A percentile compares a stretch with the other conserved stretches of the same genome.
phyloP scores from a whole-genome alignment of 1,140 invertebrate species.

The Drosophila fuyamai region DNA sequence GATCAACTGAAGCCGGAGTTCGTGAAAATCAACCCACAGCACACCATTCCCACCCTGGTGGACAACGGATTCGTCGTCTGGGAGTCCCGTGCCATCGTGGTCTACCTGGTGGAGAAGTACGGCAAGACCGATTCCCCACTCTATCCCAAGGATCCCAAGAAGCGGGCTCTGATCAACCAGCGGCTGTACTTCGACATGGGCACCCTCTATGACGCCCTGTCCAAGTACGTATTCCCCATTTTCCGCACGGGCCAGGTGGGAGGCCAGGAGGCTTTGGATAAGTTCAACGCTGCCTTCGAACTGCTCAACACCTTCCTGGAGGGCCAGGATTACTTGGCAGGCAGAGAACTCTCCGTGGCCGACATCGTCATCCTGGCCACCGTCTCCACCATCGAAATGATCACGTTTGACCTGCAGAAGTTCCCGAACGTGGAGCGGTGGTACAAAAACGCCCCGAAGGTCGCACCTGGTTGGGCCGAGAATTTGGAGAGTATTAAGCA shows the following conservation, averaged over 20 bases:
- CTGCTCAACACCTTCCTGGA: slow-evolving; percentile 89
- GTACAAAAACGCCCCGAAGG: slow-evolving; percentile 88
- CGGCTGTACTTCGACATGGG: slow-evolving; percentile 90
- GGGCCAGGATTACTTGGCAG: slow-evolving; percentile 87
- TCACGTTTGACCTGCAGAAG: slow-evolving; percentile 88
- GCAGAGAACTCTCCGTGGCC: slow-evolving; percentile 89
- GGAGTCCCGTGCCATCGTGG: slow-evolving; percentile 90
- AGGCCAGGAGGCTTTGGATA: slow-evolving; percentile 88
- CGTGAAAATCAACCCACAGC: slow-evolving; percentile 87
- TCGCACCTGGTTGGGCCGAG: slow-evolving; percentile 86
- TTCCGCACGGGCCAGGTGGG: slow-evolving; percentile 87
- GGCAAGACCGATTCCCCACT: slow-evolving; percentile 87
- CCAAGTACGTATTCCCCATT: slow-evolving; percentile 88
- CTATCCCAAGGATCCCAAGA: slow-evolving; percentile 88
- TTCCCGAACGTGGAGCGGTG: slow-evolving; percentile 90
- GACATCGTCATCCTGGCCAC: slow-evolving; percentile 88
- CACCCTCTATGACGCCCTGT: slow-evolving; percentile 87
- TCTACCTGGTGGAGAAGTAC: slow-evolving; percentile 89
- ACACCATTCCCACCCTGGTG: slow-evolving; percentile 89
- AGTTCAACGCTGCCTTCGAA: slow-evolving; percentile 87
- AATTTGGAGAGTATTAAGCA: slow-evolving; percentile 28
- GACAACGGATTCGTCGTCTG: slow-evolving; percentile 88
- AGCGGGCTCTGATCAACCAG: slow-evolving; percentile 89
- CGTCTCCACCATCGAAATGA: slow-evolving; percentile 88
- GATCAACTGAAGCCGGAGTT: slow-evolving; percentile 90